phyloP scores from a whole-genome alignment of 53 echinoderm and acorn worm species.

The Henricia sp. region DNA sequence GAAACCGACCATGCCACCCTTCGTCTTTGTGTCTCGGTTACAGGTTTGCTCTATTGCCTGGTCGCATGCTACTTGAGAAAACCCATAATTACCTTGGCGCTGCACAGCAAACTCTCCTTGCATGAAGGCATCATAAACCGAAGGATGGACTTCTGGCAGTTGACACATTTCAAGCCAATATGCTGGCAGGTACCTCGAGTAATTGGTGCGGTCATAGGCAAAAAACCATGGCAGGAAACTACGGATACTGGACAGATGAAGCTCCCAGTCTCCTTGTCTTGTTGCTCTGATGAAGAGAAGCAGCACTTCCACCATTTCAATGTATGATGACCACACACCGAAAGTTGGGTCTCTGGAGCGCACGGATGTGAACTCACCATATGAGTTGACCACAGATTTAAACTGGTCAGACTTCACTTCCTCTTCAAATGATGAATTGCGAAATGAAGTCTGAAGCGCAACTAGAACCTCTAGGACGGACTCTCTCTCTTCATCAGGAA shows the following conservation, averaged over 20 bases:
- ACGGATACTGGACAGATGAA: conserved; percentile 57
- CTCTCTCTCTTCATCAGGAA: not conserved
- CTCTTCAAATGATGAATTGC: not conserved
- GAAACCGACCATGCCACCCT: conserved; percentile 69
- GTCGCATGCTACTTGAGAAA: conserved; percentile 58
- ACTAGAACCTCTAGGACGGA: not conserved
- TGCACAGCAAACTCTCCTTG: conserved; percentile 45
- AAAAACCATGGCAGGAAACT: conserved; percentile 70
- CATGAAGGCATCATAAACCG: conserved; percentile 29
- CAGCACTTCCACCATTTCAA: conserved; percentile 43
- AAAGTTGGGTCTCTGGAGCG: conserved; percentile 46
- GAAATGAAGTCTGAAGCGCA: conserved; percentile 5
- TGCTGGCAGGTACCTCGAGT: conserved; percentile 64
- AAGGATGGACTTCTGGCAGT: conserved; percentile 51
- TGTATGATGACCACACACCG: conserved; percentile 51
- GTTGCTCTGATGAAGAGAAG: conserved; percentile 56
- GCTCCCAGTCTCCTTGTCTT: conserved; percentile 59
- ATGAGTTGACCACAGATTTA: not conserved
- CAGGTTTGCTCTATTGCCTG: conserved; percentile 48
- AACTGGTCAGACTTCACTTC: not conserved
- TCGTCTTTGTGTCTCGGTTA: conserved; percentile 65
- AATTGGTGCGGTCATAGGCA: conserved; percentile 63
- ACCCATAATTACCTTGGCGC: conserved; percentile 54
- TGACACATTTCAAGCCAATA: conserved; percentile 71
- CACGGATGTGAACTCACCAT: conserved; percentile 1